These are phyloP conservation scores for Channallabes apus DNA, from an alignment of 2,797 vertebrate species.

Conservation along the genomic window DNA sequence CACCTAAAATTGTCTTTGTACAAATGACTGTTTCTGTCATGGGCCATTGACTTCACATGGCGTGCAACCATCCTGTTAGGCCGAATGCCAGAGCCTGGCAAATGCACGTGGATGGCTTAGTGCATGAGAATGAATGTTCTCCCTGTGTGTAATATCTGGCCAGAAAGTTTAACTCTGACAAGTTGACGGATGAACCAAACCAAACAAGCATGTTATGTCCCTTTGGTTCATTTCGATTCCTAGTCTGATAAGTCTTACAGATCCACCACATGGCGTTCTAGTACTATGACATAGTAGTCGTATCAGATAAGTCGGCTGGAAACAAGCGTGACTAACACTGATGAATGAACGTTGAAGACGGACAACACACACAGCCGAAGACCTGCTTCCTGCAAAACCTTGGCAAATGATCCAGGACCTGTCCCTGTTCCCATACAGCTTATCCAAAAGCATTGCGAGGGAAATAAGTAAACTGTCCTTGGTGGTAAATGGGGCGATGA, in stretches of 20 bases:
- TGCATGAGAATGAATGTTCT: conserved; percentile 20
- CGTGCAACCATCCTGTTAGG: conserved; percentile 47
- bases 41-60: conserved; percentile 59
- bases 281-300: conserved; percentile 53
- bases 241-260: conserved; percentile 13
- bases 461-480: conserved; percentile 38
- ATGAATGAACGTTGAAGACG: conserved; percentile 48
- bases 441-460: conserved; percentile 19
- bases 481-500: conserved; percentile 59
- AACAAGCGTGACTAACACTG: conserved; percentile 41
- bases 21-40: conserved; percentile 13
- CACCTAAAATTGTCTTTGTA: not conserved
- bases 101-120: not conserved
- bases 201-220: conserved; percentile 40
- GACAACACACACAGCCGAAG: conserved; percentile 44
- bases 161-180: conserved; percentile 43
- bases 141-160: conserved; percentile 30
- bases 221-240: conserved; percentile 22
- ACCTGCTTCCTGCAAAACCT: conserved; percentile 43
- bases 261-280: conserved; percentile 28
- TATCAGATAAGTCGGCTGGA: conserved; percentile 47
- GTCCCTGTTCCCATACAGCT: conserved; percentile 16
- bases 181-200: conserved; percentile 44
- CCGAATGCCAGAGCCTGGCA: conserved; percentile 47
- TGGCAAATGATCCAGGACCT: conserved; percentile 29